A percentile compares a stretch with the other conserved stretches of the same genome.
phyloP scores from a whole-genome alignment of 2,113 vertebrate genomes.

The Pseudopodoces humilis region DNA sequence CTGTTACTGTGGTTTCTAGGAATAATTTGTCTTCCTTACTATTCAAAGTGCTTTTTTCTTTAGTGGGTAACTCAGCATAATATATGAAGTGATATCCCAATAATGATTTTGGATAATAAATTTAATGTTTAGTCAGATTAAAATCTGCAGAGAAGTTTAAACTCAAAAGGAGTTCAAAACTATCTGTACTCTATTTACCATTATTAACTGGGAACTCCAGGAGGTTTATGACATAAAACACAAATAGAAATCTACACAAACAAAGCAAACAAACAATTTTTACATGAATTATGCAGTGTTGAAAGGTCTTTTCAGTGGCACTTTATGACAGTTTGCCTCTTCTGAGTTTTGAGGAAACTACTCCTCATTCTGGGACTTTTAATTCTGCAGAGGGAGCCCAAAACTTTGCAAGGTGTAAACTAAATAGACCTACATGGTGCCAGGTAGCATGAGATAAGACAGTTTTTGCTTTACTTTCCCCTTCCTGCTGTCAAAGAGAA shows the following conservation, averaged over 20 bases:
- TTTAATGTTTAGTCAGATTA: slow-evolving; percentile 59
- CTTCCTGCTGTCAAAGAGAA: slow-evolving; percentile 49
- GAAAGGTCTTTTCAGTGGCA: slow-evolving; percentile 78
- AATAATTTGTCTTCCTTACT: slow-evolving; percentile 58
- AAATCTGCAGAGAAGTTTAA: slow-evolving; percentile 70
- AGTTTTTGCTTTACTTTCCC: slow-evolving; percentile 52
- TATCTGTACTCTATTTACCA: slow-evolving; percentile 71
- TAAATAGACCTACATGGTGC: slow-evolving; percentile 70
- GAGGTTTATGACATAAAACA: slow-evolving; percentile 77
- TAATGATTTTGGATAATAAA: slow-evolving; percentile 66
- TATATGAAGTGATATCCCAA: slow-evolving; percentile 68
- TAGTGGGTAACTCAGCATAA: slow-evolving; percentile 76
- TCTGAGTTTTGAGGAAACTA: slow-evolving; percentile 75
- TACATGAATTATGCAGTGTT: slow-evolving; percentile 80
- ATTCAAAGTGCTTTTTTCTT: slow-evolving; percentile 82
- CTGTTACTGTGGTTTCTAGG: slow-evolving; percentile 65
- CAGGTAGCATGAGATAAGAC: slow-evolving; percentile 66
- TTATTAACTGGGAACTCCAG: slow-evolving; percentile 71
- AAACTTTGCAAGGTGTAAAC: slow-evolving; percentile 71
- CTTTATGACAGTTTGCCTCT: slow-evolving; percentile 75
- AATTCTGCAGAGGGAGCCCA: slow-evolving; percentile 72
- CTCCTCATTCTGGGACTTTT: slow-evolving; percentile 64
- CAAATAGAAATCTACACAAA: slow-evolving; percentile 78
- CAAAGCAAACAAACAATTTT: slow-evolving; percentile 77
- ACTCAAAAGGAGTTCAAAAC: slow-evolving; percentile 72